Base-by-base conservation (phyloP, 37 sponge, comb jelly and placozoan species). In the Tethya wilhelma region DNA sequence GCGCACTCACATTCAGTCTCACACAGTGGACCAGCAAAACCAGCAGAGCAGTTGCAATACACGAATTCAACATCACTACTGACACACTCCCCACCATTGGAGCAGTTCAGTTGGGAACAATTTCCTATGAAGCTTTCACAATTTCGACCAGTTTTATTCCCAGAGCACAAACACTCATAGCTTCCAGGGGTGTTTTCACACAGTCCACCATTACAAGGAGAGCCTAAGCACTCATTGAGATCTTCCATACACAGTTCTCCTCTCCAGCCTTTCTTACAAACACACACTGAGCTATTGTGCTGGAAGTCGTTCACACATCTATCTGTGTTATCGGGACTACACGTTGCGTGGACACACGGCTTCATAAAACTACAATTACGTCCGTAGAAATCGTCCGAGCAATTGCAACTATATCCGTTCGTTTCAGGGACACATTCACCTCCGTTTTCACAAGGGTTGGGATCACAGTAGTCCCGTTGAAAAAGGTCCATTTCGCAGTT, bases 11-110 rank as follows among this genome's bases (percentile, higher is more conserved):
- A 14, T 28, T 5, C 34, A 2, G 19, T 69, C 19, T 84, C 69
- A 53, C 85, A 84, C 19, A 59, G 37, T 28, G 26, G 37, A 19
- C 85, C 85, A n/a, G 59, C 36, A 31, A 42, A 84, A n/a, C 78
- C 78, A 8, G 22, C 28, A 20, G 33, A 0, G 44, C 86, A 86
- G 26, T 31, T 8, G 58, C 79, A 78, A 1, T 0, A 46, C 46
- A 39, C 36, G 6, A 44, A 26, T 4, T 75, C 84, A 1, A 55
- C 43, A 8, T 44, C 57, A 11, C 9, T 3, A 23, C 43, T 49
- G 26, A 6, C 1, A 45, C 86, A 86, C 39, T 33, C 43, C n/a
- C 86, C 86, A 39, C 79, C 79, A 53, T 86, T 78, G 7, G 41
- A 37, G 44, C 86, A 86, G n/a, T 0, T 22, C 41, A 12, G 2